A percentile compares a stretch with the other conserved stretches of the same genome.
phyloP scores from a whole-genome alignment of 2,797 vertebrate species.

The Kryptolebias ocellatus region DNA sequence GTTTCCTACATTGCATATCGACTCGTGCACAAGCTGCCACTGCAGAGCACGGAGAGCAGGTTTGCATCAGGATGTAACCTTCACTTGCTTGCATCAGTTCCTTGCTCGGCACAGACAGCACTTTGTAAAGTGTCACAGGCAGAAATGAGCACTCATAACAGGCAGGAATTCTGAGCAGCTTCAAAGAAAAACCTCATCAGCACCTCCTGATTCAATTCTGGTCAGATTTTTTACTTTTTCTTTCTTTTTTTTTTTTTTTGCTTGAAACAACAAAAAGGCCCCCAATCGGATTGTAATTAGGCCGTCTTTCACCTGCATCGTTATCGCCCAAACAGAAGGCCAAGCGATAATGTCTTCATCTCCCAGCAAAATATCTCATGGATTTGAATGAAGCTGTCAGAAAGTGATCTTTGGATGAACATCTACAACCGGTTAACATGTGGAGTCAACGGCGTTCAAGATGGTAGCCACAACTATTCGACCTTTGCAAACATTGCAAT shows the following conservation, averaged over 20 bases:
- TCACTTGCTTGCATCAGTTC: constrained; percentile 2
- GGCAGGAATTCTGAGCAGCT: background rate
- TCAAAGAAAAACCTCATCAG: background rate
- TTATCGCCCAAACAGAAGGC: too few species aligned
- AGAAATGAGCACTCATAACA: background rate
- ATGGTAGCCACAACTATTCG: too few species aligned
- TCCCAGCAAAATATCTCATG: too few species aligned
- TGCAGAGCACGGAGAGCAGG: constrained; percentile 14
- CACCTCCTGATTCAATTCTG: constrained; percentile 4
- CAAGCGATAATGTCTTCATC: too few species aligned
- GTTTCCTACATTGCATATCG: constrained; percentile 29
- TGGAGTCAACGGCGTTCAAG: too few species aligned
- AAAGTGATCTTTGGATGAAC: too few species aligned
- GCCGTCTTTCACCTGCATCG: background rate
- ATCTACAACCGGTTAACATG: too few species aligned
- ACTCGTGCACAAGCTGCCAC: constrained; percentile 14
- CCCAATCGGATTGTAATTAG: background rate
- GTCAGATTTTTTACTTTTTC: background rate
- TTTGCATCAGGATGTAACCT: background rate
- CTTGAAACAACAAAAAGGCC: background rate
- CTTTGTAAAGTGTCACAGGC: background rate
- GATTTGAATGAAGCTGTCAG: too few species aligned
- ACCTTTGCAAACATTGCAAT: too few species aligned
- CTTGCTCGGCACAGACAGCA: background rate
- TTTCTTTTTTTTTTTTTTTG: background rate